phyloP scores from a whole-genome alignment of 1,140 invertebrate genomes.

The Ceratitis capitata region DNA sequence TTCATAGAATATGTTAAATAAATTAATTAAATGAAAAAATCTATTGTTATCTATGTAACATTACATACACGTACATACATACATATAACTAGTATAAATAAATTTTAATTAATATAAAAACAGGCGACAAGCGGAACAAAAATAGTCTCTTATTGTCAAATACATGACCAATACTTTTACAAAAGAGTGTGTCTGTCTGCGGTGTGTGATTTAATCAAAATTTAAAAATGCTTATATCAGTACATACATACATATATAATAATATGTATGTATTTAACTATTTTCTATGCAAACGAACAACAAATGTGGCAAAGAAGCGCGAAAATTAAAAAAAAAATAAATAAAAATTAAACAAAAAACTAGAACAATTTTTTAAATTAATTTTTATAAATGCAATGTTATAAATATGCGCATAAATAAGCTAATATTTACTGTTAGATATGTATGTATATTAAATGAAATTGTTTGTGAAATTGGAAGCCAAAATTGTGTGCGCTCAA shows the following conservation, averaged over 20 bases:
- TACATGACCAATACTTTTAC: conserved; percentile 6
- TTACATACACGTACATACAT: background rate
- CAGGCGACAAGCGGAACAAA: conserved; percentile 66
- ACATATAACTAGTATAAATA: background rate
- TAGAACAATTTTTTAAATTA: background rate
- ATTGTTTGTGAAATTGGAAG: background rate
- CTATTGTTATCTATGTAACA: background rate
- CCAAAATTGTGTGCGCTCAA: background rate
- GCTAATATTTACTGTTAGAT: background rate
- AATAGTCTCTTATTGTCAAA: conserved; percentile 58
- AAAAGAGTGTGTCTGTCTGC: background rate
- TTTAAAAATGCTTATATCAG: background rate
- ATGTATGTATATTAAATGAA: background rate
- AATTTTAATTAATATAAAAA: conserved; percentile 52
- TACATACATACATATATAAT: background rate
- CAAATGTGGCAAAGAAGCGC: background rate
- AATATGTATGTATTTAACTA: background rate
- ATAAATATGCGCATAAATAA: background rate
- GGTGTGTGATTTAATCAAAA: background rate
- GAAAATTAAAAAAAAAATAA: background rate
- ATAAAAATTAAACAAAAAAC: background rate
- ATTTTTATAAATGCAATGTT: background rate
- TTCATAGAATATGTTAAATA: no score
- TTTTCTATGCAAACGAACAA: background rate
- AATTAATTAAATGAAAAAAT: background rate